phyloP scores from a whole-genome alignment of 1,140 invertebrate genomes.

The Cydia amplana region DNA sequence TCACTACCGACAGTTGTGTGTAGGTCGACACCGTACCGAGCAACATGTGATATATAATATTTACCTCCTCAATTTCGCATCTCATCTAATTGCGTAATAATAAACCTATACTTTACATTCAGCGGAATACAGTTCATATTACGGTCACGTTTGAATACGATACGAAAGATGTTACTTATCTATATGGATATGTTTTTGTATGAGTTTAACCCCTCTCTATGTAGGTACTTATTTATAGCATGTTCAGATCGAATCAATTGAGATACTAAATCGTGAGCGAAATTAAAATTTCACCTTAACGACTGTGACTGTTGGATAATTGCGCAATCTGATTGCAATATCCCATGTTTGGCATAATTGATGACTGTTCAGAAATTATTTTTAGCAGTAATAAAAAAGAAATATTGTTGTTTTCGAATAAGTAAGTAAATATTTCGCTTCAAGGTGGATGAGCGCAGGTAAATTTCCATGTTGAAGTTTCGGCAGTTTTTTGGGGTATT shows the following conservation, averaged over 20 bases:
- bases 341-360: not conserved
- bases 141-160: not conserved
- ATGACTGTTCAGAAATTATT: not conserved
- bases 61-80: slow-evolving; percentile 26
- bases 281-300: slow-evolving; percentile 9
- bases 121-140: not conserved
- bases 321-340: slow-evolving; percentile 3
- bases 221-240: slow-evolving; percentile 18
- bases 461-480: no score
- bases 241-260: slow-evolving; percentile 10
- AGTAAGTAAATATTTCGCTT: no score
- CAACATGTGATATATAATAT: slow-evolving; percentile 59
- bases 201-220: not conserved
- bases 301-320: slow-evolving; percentile 1
- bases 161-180: no score
- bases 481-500: no score
- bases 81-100: not conserved
- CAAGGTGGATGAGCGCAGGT: no score
- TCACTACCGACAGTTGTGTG: slow-evolving; percentile 52
- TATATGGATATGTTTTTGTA: not conserved
- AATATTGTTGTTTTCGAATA: not conserved
- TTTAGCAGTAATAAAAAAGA: not conserved
- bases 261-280: slow-evolving; percentile 7
- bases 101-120: slow-evolving; percentile 1
- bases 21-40: slow-evolving; percentile 60